Evolutionary conservation across 2,797 vertebrate species (phyloP), one percentile per base, ranked within the genome.

Genomic region (Megalops cyprinoides): DNA sequence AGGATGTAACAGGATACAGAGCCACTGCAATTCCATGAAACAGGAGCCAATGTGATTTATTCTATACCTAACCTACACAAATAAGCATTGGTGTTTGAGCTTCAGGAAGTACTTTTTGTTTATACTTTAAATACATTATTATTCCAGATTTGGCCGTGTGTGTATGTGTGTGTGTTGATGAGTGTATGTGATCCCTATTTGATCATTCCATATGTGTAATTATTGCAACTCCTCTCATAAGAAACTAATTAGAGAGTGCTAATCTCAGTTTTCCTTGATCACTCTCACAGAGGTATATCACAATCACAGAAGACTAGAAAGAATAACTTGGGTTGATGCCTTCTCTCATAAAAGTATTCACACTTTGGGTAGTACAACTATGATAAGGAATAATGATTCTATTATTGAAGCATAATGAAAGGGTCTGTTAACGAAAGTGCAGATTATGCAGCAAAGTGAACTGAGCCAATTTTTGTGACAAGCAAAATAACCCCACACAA

Each of bases 301-400:
- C 15, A 15, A 55, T 53, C 49, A 76, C 14, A 76, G 71, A 74
- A 44, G 15, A 44, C 0, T 69, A 69, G 14, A 6, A 28, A 1
- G 37, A 3, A 28, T 18, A 23, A 39, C 20, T 69, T 69, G 10
- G 9, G 5, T 44, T 49, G 44, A 37, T 34, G 74, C 55, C 6
- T 15, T 4, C 2, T 0, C n/a, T 39, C 31, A 44, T 7, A 12
- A 44, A 77, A 60, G 10, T 10, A n/a, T 77, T 60, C 34, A 23
- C 8, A 25, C 34, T 58, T 37, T 34, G 25, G 12, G 3, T 55
- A 55, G 0, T 37, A 39, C 25, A 25, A n/a, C 34, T 25, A 44
- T 55, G 74, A 55, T 31, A 77, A 25, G 55, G 55, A 58, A 5
- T 44, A 60, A 62, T 77, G 39, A 77, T n/a, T 77, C 23, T 60